Evolutionary conservation across 2,113 vertebrate genomes (phyloP).

Genomic region (Hydrochoerus hydrochaeris): DNA sequence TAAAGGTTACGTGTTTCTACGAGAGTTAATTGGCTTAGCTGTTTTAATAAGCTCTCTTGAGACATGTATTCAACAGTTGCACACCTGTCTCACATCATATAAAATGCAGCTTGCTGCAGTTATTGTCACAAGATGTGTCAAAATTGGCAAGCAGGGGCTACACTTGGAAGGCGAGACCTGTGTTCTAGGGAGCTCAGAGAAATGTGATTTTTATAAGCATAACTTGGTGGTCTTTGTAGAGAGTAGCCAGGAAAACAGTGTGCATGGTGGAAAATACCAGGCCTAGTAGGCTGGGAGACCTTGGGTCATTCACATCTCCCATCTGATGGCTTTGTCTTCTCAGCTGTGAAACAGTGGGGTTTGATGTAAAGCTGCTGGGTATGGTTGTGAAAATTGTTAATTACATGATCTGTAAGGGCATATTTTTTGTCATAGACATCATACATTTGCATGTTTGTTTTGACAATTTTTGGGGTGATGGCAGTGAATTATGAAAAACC

Average conservation of each 20-base stretch:
- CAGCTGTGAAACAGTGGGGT: background rate
- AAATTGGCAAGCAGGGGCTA: slow-evolving; percentile 49
- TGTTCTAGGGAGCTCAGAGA: slow-evolving; percentile 61
- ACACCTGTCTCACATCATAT: slow-evolving; percentile 78
- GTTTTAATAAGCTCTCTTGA: slow-evolving; percentile 85
- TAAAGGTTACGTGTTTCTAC: slow-evolving; percentile 79
- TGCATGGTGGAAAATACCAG: background rate
- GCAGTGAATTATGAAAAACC: background rate
- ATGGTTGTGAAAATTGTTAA: background rate
- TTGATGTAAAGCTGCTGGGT: background rate
- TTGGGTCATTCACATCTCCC: background rate
- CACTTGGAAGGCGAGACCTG: slow-evolving; percentile 26
- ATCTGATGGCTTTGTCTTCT: background rate
- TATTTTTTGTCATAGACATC: accelerated
- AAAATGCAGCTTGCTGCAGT: slow-evolving; percentile 69
- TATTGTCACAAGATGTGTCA: slow-evolving; percentile 73
- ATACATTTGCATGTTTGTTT: background rate
- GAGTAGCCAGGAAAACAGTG: background rate
- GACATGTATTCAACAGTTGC: slow-evolving; percentile 76
- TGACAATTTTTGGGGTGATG: background rate
- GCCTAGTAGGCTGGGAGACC: background rate
- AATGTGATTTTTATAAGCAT: slow-evolving; percentile 57
- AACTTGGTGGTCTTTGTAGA: slow-evolving; percentile 56
- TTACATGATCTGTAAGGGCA: accelerated
- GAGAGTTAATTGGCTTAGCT: slow-evolving; percentile 85